Evolutionary conservation across 2,113 vertebrate genomes (phyloP).

Genomic region (Neogale vison): DNA sequence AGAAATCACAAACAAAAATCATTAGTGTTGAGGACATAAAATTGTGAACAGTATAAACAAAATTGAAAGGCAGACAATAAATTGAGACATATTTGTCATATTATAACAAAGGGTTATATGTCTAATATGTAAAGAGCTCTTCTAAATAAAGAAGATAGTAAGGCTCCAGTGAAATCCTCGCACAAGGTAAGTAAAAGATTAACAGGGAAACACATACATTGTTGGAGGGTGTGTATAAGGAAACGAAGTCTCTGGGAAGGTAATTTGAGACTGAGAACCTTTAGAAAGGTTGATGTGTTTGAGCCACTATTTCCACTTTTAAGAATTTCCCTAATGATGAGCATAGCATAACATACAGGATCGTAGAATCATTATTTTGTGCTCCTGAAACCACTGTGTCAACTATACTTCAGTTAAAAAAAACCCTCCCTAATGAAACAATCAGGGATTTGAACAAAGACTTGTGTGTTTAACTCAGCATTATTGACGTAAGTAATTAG

Average conservation of each 20-base stretch:
- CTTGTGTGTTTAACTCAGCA: not conserved
- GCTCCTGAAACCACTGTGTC: not conserved
- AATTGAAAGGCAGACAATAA: constrained; percentile 17
- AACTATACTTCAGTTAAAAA: not conserved
- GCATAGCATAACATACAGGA: not conserved
- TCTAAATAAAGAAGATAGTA: not conserved
- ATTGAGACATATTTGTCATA: not conserved
- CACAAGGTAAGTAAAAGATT: not conserved
- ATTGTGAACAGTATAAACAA: not conserved
- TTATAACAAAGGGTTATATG: not conserved
- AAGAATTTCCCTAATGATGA: not conserved
- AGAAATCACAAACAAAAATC: not conserved
- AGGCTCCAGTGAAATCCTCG: not conserved
- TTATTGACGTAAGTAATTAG: not conserved
- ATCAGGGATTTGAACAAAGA: not conserved
- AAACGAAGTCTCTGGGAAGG: not conserved
- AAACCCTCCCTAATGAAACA: not conserved
- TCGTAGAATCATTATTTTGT: not conserved
- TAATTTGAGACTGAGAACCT: not conserved
- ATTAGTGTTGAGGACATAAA: not conserved
- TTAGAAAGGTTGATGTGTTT: not conserved
- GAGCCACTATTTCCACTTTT: not conserved
- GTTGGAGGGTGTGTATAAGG: not conserved
- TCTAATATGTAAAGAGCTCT: not conserved
- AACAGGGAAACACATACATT: not conserved